Percentiles rank a stretch among this genome's conserved stretches.
phyloP scores from a whole-genome alignment of 2,113 vertebrate genomes.

The Strix uralensis region DNA sequence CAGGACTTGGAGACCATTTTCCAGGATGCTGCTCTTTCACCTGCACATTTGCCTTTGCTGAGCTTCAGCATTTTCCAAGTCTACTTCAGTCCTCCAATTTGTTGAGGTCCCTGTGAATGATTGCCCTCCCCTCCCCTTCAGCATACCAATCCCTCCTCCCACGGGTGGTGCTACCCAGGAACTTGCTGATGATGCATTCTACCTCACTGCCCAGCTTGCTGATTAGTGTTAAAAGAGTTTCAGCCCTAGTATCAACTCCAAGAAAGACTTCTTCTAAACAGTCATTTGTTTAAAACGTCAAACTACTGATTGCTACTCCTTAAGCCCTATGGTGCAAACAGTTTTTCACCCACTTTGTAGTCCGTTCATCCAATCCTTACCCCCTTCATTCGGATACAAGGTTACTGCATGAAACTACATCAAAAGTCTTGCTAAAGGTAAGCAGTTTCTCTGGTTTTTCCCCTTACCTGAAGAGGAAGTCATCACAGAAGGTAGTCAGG shows the following conservation, averaged over 20 bases:
- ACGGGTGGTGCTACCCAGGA: neutral
- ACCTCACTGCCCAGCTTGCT: neutral
- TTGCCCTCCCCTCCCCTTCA: neutral
- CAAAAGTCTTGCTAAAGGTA: neutral
- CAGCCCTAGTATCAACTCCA: neutral
- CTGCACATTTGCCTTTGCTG: neutral
- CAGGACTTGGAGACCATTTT: neutral
- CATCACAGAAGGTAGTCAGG: neutral
- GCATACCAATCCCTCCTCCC: neutral
- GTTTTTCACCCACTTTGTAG: neutral
- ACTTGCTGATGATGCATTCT: neutral
- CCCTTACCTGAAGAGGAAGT: neutral
- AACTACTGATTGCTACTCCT: neutral
- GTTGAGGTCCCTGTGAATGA: neutral
- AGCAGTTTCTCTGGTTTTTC: neutral
- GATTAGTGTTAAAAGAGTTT: neutral
- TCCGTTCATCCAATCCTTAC: neutral
- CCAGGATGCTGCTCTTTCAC: neutral
- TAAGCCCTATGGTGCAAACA: neutral
- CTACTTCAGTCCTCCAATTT: neutral
- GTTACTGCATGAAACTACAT: neutral
- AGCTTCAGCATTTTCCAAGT: neutral
- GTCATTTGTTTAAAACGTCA: neutral
- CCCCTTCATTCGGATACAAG: neutral
- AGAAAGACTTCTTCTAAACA: neutral